Evolutionary conservation across 2,888 invertebrate genomes (phyloP).

Genomic region (Luffia ferchaultella): DNA sequence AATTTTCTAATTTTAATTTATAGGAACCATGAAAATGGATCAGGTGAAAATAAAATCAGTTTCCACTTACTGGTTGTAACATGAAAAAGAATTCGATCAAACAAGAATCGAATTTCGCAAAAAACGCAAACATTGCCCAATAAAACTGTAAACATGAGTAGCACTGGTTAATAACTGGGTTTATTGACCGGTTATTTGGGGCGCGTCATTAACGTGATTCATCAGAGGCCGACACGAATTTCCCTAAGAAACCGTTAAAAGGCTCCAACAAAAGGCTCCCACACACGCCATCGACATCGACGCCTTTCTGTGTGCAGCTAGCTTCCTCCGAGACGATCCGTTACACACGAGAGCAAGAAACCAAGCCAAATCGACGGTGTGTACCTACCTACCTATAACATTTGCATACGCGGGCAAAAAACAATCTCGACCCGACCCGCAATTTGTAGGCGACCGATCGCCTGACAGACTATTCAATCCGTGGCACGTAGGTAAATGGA

Average conservation of each 20-base stretch:
- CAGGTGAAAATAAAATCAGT: too few relatives aligned
- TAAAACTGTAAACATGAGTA: too few relatives aligned
- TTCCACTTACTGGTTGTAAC: too few relatives aligned
- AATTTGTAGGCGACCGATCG: conserved; percentile 33
- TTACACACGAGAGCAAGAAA: conserved; percentile 23
- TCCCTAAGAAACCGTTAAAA: conserved; percentile 26
- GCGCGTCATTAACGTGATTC: conserved; percentile 1
- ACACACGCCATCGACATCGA: conserved; percentile 17
- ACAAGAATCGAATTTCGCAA: background rate
- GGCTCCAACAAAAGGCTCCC: conserved; percentile 20
- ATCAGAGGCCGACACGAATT: conserved; percentile 6
- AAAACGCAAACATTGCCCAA: background rate
- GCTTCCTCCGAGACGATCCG: conserved; percentile 24
- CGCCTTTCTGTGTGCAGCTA: conserved; percentile 22
- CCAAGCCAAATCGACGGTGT: conserved; percentile 22
- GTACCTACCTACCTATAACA: too few relatives aligned
- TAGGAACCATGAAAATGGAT: too few relatives aligned
- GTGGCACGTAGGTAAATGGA: conserved; percentile 37
- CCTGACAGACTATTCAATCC: conserved; percentile 31
- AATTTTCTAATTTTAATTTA: too few relatives aligned
- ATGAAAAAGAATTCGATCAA: too few relatives aligned
- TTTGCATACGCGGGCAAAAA: conserved; percentile 19
- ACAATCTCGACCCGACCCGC: conserved; percentile 22
- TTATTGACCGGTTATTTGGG: background rate
- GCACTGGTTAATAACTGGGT: background rate